Conservation (phyloP, 2,113 vertebrate species). For the Saguinus midas region DNA sequence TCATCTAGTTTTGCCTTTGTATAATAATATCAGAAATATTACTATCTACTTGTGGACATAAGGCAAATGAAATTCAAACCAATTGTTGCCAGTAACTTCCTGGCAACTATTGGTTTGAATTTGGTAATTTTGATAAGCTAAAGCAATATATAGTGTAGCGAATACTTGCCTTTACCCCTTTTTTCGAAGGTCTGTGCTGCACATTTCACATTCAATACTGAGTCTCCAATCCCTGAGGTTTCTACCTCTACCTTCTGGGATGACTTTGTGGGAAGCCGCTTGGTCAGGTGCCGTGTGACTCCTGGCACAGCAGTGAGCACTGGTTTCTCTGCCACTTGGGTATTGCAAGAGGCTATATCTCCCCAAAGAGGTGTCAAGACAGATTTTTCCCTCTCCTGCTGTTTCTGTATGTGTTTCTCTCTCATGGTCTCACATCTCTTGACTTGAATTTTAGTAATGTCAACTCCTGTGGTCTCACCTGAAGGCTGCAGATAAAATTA, state of each 20-base stretch:
- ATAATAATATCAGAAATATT: background rate
- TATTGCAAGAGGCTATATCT: slow-evolving; percentile 23
- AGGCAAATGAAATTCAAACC: background rate
- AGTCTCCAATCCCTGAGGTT: slow-evolving; percentile 60
- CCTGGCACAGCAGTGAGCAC: background rate
- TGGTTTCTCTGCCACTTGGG: slow-evolving; percentile 1
- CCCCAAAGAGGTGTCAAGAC: slow-evolving; percentile 23
- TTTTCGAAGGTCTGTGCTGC: slow-evolving; percentile 66
- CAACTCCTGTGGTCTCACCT: slow-evolving; percentile 58
- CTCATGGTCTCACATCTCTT: slow-evolving; percentile 90
- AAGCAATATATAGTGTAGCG: background rate
- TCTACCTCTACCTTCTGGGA: slow-evolving; percentile 51
- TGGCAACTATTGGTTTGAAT: background rate
- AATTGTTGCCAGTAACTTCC: background rate
- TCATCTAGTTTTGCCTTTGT: background rate
- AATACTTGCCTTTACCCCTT: slow-evolving; percentile 72
- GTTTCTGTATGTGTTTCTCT: slow-evolving; percentile 88
- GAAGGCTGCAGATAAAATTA: slow-evolving; percentile 43
- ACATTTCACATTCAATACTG: slow-evolving; percentile 60
- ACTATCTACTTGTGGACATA: background rate
- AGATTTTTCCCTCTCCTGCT: slow-evolving; percentile 77
- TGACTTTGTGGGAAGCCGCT: slow-evolving; percentile 47
- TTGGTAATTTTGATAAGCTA: background rate
- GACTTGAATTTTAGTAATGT: slow-evolving; percentile 81
- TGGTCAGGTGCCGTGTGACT: background rate